These are phyloP conservation scores for Scomber japonicus DNA, from an alignment of 2,113 vertebrate genomes.

Conservation along the genomic window DNA sequence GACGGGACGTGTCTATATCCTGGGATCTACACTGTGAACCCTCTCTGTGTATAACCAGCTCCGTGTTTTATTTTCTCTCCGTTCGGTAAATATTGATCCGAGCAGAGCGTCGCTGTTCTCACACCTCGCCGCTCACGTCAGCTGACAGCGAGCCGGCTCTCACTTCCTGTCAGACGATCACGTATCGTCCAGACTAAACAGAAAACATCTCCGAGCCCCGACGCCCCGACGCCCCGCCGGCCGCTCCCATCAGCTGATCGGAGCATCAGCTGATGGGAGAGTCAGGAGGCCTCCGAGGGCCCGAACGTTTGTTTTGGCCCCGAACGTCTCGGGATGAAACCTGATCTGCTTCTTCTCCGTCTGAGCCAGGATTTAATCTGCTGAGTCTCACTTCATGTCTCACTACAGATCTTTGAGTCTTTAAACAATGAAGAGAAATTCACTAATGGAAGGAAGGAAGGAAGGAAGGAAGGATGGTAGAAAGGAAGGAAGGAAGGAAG, in stretches of 20 bases:
- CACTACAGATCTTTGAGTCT: no score
- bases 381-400: no score
- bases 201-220: not conserved
- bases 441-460: no score
- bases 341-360: not conserved
- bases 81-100: conserved; percentile 27
- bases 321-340: not conserved
- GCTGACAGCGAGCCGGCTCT: conserved; percentile 8
- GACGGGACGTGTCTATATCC: not conserved
- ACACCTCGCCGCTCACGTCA: no score
- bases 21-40: not conserved
- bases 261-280: conserved; percentile 31
- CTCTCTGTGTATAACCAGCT: no score
- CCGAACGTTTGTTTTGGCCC: conserved; percentile 44
- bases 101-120: not conserved
- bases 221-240: not conserved
- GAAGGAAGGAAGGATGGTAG: no score
- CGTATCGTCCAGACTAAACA: conserved; percentile 56
- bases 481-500: no score
- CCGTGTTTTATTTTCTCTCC: conserved; percentile 17
- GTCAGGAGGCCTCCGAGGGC: conserved; percentile 13
- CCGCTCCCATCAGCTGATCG: not conserved
- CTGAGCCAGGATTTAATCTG: not conserved
- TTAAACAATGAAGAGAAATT: no score
- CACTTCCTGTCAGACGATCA: conserved; percentile 52